A percentile compares a stretch with the other conserved stretches of the same genome.
Evolutionary conservation across 2,888 invertebrate species (phyloP).

Genomic region (Cyrtodaria siliqua): DNA sequence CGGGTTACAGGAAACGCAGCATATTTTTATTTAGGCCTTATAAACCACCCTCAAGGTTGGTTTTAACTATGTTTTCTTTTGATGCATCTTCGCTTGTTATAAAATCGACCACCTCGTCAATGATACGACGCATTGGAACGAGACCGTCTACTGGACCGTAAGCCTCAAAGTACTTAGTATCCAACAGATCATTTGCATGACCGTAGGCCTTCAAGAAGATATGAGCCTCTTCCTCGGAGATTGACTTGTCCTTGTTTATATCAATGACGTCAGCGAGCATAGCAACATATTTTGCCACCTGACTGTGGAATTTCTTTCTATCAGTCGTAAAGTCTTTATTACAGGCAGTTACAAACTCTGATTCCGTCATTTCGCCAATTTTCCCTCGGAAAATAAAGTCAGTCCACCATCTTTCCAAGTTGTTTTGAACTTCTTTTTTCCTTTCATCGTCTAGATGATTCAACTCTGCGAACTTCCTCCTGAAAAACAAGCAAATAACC

Average conservation of each 20-base stretch:
- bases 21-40: slow-evolving; percentile 21
- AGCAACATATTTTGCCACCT: slow-evolving; percentile 63
- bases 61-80: slow-evolving; percentile 55
- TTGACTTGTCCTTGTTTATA: slow-evolving; percentile 69
- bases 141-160: slow-evolving; percentile 56
- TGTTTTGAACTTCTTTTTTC: slow-evolving; percentile 41
- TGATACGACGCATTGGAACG: slow-evolving; percentile 64
- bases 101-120: slow-evolving; percentile 63
- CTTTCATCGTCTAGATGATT: slow-evolving; percentile 62
- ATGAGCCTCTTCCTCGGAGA: slow-evolving; percentile 67
- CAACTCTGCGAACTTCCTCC: slow-evolving; percentile 65
- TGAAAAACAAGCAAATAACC: slow-evolving; percentile 3
- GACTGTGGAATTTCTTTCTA: slow-evolving; percentile 42
- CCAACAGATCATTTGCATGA: slow-evolving; percentile 67
- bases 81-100: slow-evolving; percentile 44
- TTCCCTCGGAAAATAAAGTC: slow-evolving; percentile 61
- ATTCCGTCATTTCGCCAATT: slow-evolving; percentile 57
- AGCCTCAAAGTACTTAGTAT: slow-evolving; percentile 62
- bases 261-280: slow-evolving; percentile 69
- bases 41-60: slow-evolving; percentile 58
- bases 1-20: too few species aligned
- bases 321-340: slow-evolving; percentile 39
- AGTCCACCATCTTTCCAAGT: slow-evolving; percentile 68
- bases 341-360: slow-evolving; percentile 47
- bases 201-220: slow-evolving; percentile 70